A percentile compares a stretch with the other conserved stretches of the same genome.
These are phyloP conservation scores for Chrysopa pallens DNA, from an alignment of 1,140 invertebrate species.

Conservation along the genomic window DNA sequence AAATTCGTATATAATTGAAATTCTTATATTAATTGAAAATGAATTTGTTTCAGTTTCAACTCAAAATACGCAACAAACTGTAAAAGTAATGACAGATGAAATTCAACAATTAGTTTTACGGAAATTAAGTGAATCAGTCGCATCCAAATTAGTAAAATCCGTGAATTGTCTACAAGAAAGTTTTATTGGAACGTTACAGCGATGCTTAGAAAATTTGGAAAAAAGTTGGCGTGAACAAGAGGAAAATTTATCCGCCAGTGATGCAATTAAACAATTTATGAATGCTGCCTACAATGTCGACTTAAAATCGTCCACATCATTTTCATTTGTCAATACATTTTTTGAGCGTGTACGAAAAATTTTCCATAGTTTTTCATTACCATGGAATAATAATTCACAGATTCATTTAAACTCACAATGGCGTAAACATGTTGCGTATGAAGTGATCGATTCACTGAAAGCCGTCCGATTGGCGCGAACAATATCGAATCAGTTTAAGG, in stretches of 20 bases:
- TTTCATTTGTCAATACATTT: slow-evolving; percentile 52
- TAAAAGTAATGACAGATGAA: slow-evolving; percentile 43
- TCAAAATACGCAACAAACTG: slow-evolving; percentile 23
- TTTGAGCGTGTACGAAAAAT: slow-evolving; percentile 62
- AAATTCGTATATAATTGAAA: too few relatives aligned
- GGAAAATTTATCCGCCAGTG: slow-evolving; percentile 42
- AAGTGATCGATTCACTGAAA: slow-evolving; percentile 55
- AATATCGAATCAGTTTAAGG: slow-evolving; percentile 52
- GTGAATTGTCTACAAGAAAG: slow-evolving; percentile 68
- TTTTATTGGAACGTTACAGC: slow-evolving; percentile 63
- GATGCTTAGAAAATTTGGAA: slow-evolving; percentile 48
- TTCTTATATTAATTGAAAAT: too few relatives aligned
- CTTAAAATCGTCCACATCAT: slow-evolving; percentile 57
- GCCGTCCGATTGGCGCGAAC: slow-evolving; percentile 52
- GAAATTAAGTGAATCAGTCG: slow-evolving; percentile 59
- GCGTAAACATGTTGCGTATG: slow-evolving; percentile 51
- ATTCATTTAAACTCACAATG: slow-evolving; percentile 47
- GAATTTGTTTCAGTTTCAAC: not conserved
- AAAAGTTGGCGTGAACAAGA: slow-evolving; percentile 34
- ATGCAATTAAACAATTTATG: slow-evolving; percentile 65
- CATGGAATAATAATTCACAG: slow-evolving; percentile 41
- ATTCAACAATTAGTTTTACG: slow-evolving; percentile 61
- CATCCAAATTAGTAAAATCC: slow-evolving; percentile 59
- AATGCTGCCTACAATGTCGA: slow-evolving; percentile 70
- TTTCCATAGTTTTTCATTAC: slow-evolving; percentile 35